Percentiles rank a stretch among this genome's conserved stretches.
Conservation (phyloP, 2,113 vertebrate genomes). For the Muntiacus muntjak region DNA sequence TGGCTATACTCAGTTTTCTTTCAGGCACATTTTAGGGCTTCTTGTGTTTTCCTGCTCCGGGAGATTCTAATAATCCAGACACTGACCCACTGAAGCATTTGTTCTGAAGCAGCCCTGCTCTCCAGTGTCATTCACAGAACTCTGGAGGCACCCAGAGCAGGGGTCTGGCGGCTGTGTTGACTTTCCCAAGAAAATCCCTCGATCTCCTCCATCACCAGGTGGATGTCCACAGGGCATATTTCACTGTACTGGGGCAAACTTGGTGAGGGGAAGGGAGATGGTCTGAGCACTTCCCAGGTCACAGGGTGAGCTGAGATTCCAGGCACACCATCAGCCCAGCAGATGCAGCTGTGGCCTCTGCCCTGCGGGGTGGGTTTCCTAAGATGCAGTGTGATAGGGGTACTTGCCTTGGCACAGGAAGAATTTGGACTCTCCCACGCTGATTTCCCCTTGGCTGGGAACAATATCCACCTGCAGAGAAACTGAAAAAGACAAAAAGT, state of each 20-base stretch:
- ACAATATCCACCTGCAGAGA: constrained; percentile 95
- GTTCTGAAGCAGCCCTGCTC: not conserved
- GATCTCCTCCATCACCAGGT: not conserved
- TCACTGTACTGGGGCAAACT: not conserved
- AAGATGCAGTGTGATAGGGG: constrained; percentile 67
- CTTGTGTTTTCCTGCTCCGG: not conserved
- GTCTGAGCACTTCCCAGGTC: not conserved
- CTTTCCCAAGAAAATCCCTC: not conserved
- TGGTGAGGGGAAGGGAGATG: not conserved
- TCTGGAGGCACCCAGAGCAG: not conserved
- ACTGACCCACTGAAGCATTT: not conserved
- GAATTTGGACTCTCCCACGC: constrained; percentile 98
- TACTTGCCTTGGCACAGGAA: constrained; percentile 95
- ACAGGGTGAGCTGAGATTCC: not conserved
- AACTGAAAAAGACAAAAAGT: constrained; percentile 77
- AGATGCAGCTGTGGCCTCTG: not conserved
- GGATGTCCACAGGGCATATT: not conserved
- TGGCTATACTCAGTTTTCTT: not conserved
- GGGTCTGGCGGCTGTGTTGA: not conserved
- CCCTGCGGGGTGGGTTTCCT: not conserved
- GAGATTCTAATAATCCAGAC: not conserved
- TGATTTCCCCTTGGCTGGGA: constrained; percentile 95
- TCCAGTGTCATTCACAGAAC: not conserved
- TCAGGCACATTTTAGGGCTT: not conserved
- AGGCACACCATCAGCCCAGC: accelerated